These are phyloP conservation scores for Brachionus paranguensis DNA, from an alignment of 1,140 invertebrate genomes.

Conservation along the genomic window DNA sequence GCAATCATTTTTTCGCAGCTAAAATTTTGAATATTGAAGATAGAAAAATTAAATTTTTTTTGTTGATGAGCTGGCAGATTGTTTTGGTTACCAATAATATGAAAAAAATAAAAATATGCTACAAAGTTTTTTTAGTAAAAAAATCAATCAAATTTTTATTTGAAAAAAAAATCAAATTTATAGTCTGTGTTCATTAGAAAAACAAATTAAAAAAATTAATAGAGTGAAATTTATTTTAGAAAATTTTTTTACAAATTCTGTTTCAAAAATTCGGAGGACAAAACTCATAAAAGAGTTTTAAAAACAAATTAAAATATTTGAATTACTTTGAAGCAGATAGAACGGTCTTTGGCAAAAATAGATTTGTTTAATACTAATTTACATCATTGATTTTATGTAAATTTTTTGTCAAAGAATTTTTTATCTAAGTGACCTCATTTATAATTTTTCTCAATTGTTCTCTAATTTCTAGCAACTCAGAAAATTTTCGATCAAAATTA, in stretches of 20 bases:
- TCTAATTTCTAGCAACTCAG: slow-evolving; percentile 18
- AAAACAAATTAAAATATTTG: neutral
- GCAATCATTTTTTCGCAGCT: neutral
- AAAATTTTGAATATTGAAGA: neutral
- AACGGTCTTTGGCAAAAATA: neutral
- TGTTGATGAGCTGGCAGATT: neutral
- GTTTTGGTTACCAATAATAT: neutral
- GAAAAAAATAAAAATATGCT: neutral
- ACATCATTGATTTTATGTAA: neutral
- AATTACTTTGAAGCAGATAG: neutral
- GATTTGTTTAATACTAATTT: slow-evolving; percentile 8
- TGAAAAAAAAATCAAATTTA: slow-evolving; percentile 2
- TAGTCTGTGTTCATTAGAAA: neutral
- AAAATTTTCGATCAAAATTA: slow-evolving; percentile 10
- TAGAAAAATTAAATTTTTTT: neutral
- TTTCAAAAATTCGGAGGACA: neutral
- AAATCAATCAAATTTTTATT: neutral
- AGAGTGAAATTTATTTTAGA: neutral
- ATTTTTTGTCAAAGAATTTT: neutral
- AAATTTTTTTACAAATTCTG: neutral
- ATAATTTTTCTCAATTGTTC: slow-evolving; percentile 8
- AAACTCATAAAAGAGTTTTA: neutral
- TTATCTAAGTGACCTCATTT: slow-evolving; percentile 21
- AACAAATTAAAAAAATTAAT: neutral
- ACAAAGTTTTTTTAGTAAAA: neutral